These are phyloP conservation scores for Micoletzkya japonica DNA, from an alignment of 2,888 invertebrate species.

Conservation along the genomic window DNA sequence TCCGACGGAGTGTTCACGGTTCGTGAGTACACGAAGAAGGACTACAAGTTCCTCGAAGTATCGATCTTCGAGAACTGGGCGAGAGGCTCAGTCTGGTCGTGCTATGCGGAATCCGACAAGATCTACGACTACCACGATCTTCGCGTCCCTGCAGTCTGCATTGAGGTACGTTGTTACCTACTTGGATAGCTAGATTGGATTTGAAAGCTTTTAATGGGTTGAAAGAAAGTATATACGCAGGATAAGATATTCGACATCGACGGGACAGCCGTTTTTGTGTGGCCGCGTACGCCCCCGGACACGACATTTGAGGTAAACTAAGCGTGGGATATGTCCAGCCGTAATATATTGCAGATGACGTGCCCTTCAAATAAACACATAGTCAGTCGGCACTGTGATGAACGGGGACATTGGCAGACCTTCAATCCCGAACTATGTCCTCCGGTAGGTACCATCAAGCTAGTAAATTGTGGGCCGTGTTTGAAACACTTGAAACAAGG, in stretches of 20 bases:
- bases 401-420: too few species aligned
- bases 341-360: too few species aligned
- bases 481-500: too few species aligned
- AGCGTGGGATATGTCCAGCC: too few species aligned
- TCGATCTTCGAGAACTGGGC: conserved; percentile 3
- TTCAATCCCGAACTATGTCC: too few species aligned
- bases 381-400: too few species aligned
- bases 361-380: too few species aligned
- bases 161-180: neutral
- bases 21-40: neutral
- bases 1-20: conserved; percentile 19
- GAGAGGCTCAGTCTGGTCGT: neutral
- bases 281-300: conserved; percentile 13
- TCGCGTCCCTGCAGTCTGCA: neutral
- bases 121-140: neutral
- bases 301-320: conserved; percentile 4
- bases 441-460: too few species aligned
- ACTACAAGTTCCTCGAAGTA: neutral
- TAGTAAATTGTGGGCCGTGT: too few species aligned
- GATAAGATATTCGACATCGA: too few species aligned
- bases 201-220: too few species aligned
- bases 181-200: neutral
- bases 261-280: neutral
- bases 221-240: too few species aligned
- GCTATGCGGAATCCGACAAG: conserved; percentile 8